A percentile compares a stretch with the other conserved stretches of the same genome.
Evolutionary conservation across 2,113 vertebrate species (phyloP).

Genomic region (Raja brachyura): DNA sequence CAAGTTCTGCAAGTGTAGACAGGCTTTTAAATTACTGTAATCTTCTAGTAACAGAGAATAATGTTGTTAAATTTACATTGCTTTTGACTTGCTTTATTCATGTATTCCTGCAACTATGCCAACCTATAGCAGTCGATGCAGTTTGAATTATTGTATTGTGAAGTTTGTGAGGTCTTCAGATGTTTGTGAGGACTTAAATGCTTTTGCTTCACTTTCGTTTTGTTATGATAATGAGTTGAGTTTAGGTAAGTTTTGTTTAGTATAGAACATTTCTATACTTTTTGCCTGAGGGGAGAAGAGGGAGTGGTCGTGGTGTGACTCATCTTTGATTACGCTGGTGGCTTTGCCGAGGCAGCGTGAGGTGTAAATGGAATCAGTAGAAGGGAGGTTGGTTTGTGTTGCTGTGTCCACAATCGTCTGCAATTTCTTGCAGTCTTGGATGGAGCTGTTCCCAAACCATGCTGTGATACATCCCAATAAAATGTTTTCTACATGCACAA

Average conservation of each 20-base stretch:
- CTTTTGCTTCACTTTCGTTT: neutral
- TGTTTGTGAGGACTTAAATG: neutral
- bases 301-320: too few relatives aligned
- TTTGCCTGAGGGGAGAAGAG: too few relatives aligned
- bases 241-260: neutral
- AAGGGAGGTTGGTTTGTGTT: too few relatives aligned
- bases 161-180: neutral
- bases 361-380: too few relatives aligned
- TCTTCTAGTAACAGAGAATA: neutral
- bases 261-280: too few relatives aligned
- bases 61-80: neutral
- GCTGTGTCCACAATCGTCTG: too few relatives aligned
- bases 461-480: too few relatives aligned
- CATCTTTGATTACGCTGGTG: too few relatives aligned
- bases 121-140: neutral
- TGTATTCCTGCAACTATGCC: neutral
- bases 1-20: slow-evolving; percentile 1
- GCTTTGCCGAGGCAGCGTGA: too few relatives aligned
- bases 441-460: too few relatives aligned
- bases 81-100: slow-evolving; percentile 24
- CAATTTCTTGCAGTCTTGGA: too few relatives aligned
- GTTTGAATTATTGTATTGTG: neutral
- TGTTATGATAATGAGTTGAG: neutral
- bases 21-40: slow-evolving; percentile 19
- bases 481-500: too few relatives aligned